phyloP scores from a whole-genome alignment of 2,888 invertebrate genomes.

The Clistopyga incitator region DNA sequence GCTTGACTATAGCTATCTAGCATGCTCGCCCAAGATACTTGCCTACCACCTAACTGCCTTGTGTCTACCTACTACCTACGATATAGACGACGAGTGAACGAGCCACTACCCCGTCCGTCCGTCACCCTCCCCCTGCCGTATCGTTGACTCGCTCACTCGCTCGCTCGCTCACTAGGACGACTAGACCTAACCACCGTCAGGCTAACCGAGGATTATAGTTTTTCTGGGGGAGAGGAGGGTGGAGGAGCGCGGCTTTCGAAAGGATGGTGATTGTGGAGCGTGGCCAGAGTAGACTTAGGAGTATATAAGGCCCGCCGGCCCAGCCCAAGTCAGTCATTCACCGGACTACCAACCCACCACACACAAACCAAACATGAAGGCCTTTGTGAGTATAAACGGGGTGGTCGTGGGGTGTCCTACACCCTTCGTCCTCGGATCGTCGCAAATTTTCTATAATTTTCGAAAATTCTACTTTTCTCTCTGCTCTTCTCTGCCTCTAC shows the following conservation, averaged over 20 bases:
- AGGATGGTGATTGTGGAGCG: conserved; percentile 83
- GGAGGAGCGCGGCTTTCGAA: conserved; percentile 83
- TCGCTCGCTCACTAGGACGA: conserved; percentile 55
- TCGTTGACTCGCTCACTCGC: background rate
- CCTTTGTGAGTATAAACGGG: conserved; percentile 83
- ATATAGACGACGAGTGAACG: conserved; percentile 44
- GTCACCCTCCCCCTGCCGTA: conserved; percentile 68
- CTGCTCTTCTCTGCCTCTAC: conserved; percentile 3
- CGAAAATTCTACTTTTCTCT: no score
- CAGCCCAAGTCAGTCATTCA: conserved; percentile 84
- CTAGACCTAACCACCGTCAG: conserved; percentile 59
- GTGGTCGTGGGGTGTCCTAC: conserved; percentile 65
- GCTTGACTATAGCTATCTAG: conserved; percentile 26
- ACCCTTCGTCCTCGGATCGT: conserved; percentile 46
- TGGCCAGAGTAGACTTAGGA: conserved; percentile 83
- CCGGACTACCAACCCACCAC: conserved; percentile 84
- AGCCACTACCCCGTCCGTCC: conserved; percentile 68
- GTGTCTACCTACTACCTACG: conserved; percentile 54
- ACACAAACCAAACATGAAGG: conserved; percentile 84
- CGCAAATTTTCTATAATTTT: background rate
- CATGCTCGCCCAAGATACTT: conserved; percentile 53
- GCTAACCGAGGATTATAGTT: conserved; percentile 81
- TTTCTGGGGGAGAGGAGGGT: conserved; percentile 80
- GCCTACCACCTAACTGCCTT: conserved; percentile 59
- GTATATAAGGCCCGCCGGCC: conserved; percentile 84